Base-by-base conservation (phyloP, 2,888 invertebrate species). In the Conops quadrifasciatus region DNA sequence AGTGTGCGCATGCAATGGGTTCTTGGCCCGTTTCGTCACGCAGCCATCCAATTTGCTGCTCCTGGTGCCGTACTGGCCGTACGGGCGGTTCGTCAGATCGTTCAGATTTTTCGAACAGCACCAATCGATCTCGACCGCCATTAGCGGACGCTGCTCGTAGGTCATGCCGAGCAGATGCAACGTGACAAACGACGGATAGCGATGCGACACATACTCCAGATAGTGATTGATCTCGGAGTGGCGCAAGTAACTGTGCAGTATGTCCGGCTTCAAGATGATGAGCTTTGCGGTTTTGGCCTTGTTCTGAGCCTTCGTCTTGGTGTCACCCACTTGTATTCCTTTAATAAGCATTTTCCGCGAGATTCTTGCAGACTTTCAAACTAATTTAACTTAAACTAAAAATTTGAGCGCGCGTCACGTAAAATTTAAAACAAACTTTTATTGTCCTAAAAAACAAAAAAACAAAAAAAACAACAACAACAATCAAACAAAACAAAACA, bases 91-190 rank as follows among this genome's bases (percentile, higher is more conserved):
- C 11, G 74, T 30, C 1, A 77, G 62, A 1, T 77, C 63, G 63
- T 77, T 77, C 3, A 68, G 36, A 68, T 83, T 82, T 3, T 76
- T 71, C 1, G 77, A 68, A 69, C 80, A 80, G 66, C 78, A 77
- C 81, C 83, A 84, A 75, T 85, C 82, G 66, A 85, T 85, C 74
- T 84, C 82, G 62, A 85, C 75, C 2, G 80, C 84, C 66, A 78
- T 80, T 36, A 85, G 72, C 15, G 78, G 75, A 2, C 85, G 82
- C 43, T 78, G 78, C 73, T 86, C 86, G 59, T 81, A 81, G 1
- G 85, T 81, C 2, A 72, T 71, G 2, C 86, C 86, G 66, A 86
- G 77, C n/a, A 77, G 79, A 28, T 80, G 78, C 21, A 83, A 77
- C 36, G 77, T 79, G 2, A 84, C 84, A 43, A 81, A 82, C 43